Base-by-base conservation (phyloP, 2,797 vertebrate genomes). In the Ispidina lecontei region DNA sequence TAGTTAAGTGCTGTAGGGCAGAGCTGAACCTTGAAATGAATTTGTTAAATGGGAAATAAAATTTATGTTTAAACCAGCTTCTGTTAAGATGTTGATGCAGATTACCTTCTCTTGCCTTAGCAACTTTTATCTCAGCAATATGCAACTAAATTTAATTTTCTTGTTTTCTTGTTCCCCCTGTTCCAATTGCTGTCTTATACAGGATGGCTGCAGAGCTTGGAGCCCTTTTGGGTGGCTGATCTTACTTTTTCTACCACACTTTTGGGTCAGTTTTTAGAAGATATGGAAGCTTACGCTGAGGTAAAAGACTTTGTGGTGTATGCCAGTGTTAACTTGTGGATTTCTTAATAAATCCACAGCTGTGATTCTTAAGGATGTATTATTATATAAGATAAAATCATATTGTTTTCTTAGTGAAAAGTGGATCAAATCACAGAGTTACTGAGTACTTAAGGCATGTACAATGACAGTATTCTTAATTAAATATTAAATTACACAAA, bases 221-320 rank as follows among this genome's bases (percentile, higher is more conserved):
- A 99, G 94, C 99, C 99, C 74, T 99, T 99, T 97, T 99, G 99
- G 99, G 99, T 99, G 93, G 99, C 99, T 87, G 99, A 99, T 96
- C 98, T 99, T 93, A 98, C 98, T 68, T 99, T 99, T 98, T 99
- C 99, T 94, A 99, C 99, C 59, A 99, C 99, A 1, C 97, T 99
- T 37, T 97, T 99, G 97, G 99, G 99, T 39, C 99, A 99, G 95
- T 99, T 99, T 97, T 97, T 99, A 87, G 99, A 99, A 96, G 99
- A 99, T 80, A 99, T 99, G 99, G 99, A 99, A 95, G 99, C 99
- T 18, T 99, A 99, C 91, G 99, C 99, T 88, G 99, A 99, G 98
- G 99, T 98, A 96, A 96, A 41, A 29, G 80, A 29, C 26, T 84
- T 79, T 6, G 14, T 79, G 35, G 10, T 39, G 8, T 44, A 65